Evolutionary conservation across 2,888 invertebrate species (phyloP), one percentile per base, ranked within the genome.

Genomic region (Parthenolecanium corni): DNA sequence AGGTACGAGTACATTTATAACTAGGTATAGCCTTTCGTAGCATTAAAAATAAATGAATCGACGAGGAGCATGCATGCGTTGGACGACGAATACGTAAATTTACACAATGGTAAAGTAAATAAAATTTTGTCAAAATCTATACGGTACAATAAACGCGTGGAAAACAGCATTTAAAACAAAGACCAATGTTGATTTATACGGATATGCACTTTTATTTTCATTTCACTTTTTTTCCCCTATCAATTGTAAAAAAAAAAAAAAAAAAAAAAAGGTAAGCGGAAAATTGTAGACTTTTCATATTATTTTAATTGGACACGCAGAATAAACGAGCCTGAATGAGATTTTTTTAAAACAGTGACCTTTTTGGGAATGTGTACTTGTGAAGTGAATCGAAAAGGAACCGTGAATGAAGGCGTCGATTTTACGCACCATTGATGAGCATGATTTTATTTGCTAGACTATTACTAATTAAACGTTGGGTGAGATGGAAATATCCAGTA

Each of bases 301-400:
- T 14, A 14, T 14, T 18, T 18, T 14, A 42, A 42, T 42, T 42
- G 18, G 44, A 16, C 44, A 42, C 18, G 44, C 44, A 18, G 44
- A 42, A 42, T 42, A 14, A 6, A 42, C 18, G 44, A 14, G 18
- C 42, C 23, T 40, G 54, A 49, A 25, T 57, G 57, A 25, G 16
- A 49, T 49, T 46, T 57, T 44, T 46, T 42, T 31, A 31, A 57
- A 57, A 46, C 46, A 46, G 44, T 46, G 57, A 57, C 57, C 57
- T 57, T 57, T 25, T 25, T 23, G 42, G 40, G 24, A 24, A 57
- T 57, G 42, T 24, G 23, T 31, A 6, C 9, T 31, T 31, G 31
- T 31, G 9, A 31, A 31, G 9, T 6, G 9, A 6, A 6, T 4
- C 4, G 31, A 31, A 31, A 31, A 31, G 31, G 31, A 31, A 31